Evolutionary conservation across 1,140 invertebrate species (phyloP), one percentile per base, ranked within the genome.

Genomic region (Pygmarrhopalites habei): DNA sequence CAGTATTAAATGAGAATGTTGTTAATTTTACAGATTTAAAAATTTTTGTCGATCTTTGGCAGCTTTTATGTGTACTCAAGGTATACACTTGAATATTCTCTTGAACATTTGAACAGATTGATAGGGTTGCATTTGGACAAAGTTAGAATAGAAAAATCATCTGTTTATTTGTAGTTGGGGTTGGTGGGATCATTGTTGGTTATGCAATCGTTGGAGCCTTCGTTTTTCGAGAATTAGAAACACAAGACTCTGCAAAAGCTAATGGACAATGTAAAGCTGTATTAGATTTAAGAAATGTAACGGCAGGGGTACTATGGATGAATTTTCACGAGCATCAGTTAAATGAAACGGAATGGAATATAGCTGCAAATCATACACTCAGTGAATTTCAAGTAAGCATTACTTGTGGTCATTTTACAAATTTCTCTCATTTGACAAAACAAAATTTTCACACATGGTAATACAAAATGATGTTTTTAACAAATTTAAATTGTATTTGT

Each of bases 191-290:
- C 3, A 92, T 98, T 17, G 91, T 98, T 0, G 85, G 90, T 46
- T 98, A 98, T 74, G 90, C 95, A 1, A 87, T 98, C 49, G 82
- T 97, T 12, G 95, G 95, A 0, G 95, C 95, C 0, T 86, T 95
- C 26, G 85, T 90, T 35, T 99, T 98, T 75, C 88, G 85, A 73
- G 80, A 83, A 49, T 86, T 98, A 41, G 95, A 98, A 75, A 82
- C 82, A 1, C 79, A 84, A 62, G 82, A 82, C 26, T 83, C 87
- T 46, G 72, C 81, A 80, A 64, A 75, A 72, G 58, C 82, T 81
- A 68, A 77, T 80, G 25, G 26, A 26, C 62, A 63, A 60, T 69
- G 77, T 2, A 58, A 69, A 23, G 65, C 73, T 56, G 63, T 68
- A 5, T 41, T 30, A 4, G 39, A 26, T 26, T 61, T 71, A 28